Evolutionary conservation across 2,888 invertebrate species (phyloP).

Genomic region (Serripes groenlandicus): DNA sequence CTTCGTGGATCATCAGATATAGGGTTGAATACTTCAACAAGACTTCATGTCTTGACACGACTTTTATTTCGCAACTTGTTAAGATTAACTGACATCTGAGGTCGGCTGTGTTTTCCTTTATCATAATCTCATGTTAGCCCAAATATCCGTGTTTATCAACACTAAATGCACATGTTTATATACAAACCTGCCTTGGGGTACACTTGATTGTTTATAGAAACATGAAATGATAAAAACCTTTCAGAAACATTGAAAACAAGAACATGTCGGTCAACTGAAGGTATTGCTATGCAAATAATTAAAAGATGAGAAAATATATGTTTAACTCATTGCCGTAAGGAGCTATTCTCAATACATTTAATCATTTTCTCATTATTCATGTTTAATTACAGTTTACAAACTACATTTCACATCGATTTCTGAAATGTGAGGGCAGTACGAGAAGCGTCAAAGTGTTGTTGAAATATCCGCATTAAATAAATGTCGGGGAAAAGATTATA

Average conservation of each 20-base stretch:
- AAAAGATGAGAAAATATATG: too few species aligned
- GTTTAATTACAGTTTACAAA: too few species aligned
- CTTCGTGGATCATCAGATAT: too few species aligned
- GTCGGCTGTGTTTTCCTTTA: conserved; percentile 6
- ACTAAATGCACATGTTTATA: conserved; percentile 20
- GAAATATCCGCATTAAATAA: too few species aligned
- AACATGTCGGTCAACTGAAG: not conserved
- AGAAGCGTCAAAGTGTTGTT: too few species aligned
- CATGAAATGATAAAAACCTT: conserved; percentile 1
- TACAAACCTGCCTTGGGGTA: conserved; percentile 1
- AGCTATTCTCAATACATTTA: too few species aligned
- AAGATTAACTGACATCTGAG: conserved; percentile 6
- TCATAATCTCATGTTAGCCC: conserved; percentile 22
- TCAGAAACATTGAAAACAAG: not conserved
- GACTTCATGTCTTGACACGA: not conserved
- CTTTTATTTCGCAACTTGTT: conserved; percentile 3
- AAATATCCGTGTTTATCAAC: conserved; percentile 17
- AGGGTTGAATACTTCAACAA: not conserved
- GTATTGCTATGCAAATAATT: too few species aligned
- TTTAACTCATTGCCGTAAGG: too few species aligned
- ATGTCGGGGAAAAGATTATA: too few species aligned
- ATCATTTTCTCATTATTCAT: too few species aligned
- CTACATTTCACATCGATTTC: too few species aligned
- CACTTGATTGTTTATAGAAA: conserved; percentile 11
- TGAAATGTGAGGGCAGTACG: too few species aligned